phyloP scores from a whole-genome alignment of 2,888 invertebrate species.

The Ischnura elegans region DNA sequence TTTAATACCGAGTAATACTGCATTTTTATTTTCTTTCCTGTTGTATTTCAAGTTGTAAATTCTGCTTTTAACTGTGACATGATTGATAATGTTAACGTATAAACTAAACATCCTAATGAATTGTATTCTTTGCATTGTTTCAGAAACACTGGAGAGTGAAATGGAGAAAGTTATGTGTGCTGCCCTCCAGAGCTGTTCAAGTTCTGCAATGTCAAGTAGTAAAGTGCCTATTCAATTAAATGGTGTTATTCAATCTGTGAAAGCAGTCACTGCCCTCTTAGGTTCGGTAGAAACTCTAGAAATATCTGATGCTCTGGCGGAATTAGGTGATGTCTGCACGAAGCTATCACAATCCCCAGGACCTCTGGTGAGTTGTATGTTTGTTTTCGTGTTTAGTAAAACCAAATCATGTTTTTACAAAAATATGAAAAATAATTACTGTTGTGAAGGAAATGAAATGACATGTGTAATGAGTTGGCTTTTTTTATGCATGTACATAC shows the following conservation, averaged over 20 bases:
- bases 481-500: too few relatives aligned
- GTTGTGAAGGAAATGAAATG: too few relatives aligned
- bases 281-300: slow-evolving; percentile 94
- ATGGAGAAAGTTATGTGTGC: slow-evolving; percentile 87
- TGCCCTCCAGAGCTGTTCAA: slow-evolving; percentile 80
- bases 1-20: too few relatives aligned
- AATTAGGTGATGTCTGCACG: slow-evolving; percentile 82
- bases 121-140: slow-evolving; percentile 69
- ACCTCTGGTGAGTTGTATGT: slow-evolving; percentile 6
- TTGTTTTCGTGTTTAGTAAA: neutral
- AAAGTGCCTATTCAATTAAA: slow-evolving; percentile 81
- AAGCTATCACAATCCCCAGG: slow-evolving; percentile 75
- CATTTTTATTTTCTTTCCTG: too few relatives aligned
- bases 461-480: too few relatives aligned
- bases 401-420: too few relatives aligned
- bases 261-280: slow-evolving; percentile 93
- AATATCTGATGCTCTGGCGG: slow-evolving; percentile 87
- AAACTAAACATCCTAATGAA: slow-evolving; percentile 68
- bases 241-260: slow-evolving; percentile 93
- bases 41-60: too few relatives aligned
- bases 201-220: slow-evolving; percentile 75
- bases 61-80: too few relatives aligned
- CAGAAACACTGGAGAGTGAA: slow-evolving; percentile 91
- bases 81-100: too few relatives aligned
- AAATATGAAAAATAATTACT: too few relatives aligned